These are phyloP conservation scores for Avahi laniger DNA, from an alignment of 2,797 vertebrate species.

Conservation along the genomic window DNA sequence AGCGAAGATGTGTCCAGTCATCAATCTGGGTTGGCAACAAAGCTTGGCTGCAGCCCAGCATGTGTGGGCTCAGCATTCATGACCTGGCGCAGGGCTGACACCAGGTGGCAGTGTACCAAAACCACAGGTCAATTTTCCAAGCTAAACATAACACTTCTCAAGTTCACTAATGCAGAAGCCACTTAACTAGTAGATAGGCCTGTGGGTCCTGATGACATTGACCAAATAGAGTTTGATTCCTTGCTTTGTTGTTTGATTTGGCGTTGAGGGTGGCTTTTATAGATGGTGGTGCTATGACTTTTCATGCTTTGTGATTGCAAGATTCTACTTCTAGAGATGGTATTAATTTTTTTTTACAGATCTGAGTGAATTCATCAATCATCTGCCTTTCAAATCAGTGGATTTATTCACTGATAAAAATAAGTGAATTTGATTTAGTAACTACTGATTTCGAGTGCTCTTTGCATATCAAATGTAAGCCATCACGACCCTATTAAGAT, in stretches of 20 bases:
- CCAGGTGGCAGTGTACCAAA: background rate
- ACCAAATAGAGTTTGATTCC: background rate
- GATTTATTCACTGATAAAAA: slow-evolving; percentile 10
- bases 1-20: background rate
- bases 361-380: slow-evolving; percentile 26
- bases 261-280: background rate
- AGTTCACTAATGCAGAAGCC: background rate
- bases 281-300: background rate
- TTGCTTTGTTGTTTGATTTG: background rate
- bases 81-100: background rate
- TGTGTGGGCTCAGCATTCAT: background rate
- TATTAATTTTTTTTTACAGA: background rate
- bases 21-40: background rate
- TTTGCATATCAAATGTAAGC: slow-evolving; percentile 50
- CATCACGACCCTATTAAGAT: background rate
- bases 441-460: slow-evolving; percentile 10
- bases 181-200: background rate
- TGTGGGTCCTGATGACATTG: background rate
- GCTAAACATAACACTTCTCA: background rate
- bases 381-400: background rate
- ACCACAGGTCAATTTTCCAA: background rate
- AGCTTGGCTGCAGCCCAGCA: background rate
- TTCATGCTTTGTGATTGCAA: background rate
- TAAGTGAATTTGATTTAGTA: slow-evolving; percentile 20
- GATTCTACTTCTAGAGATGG: background rate